A percentile compares a stretch with the other conserved stretches of the same genome.
phyloP scores from a whole-genome alignment of 2,113 vertebrate species.

The Corythornis cristatus region DNA sequence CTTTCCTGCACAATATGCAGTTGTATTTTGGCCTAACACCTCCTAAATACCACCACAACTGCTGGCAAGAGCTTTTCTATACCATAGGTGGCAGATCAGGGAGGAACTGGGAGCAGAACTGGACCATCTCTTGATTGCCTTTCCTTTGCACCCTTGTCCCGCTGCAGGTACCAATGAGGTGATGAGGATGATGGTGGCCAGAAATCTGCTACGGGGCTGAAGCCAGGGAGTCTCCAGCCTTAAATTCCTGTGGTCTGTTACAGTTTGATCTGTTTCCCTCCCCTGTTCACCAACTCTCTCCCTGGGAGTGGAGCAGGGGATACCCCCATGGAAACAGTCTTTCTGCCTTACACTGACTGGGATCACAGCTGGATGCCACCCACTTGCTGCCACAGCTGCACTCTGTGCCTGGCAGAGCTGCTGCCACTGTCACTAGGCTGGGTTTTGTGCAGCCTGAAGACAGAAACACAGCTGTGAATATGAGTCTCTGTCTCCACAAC shows the following conservation, averaged over 20 bases:
- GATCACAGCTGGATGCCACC: not conserved
- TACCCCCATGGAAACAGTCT: not conserved
- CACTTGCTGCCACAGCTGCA: not conserved
- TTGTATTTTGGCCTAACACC: not conserved
- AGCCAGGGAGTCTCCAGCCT: not conserved
- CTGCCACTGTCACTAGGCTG: not conserved
- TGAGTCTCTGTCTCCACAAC: not conserved
- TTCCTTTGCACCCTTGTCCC: not conserved
- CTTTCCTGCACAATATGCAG: not conserved
- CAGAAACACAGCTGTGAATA: not conserved
- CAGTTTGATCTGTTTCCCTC: not conserved
- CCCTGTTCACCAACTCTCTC: not conserved
- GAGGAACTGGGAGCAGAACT: not conserved
- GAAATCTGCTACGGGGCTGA: constrained; percentile 83
- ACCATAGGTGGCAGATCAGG: not conserved
- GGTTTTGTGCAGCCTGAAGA: not conserved
- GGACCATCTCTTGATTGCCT: not conserved
- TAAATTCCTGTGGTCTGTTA: not conserved
- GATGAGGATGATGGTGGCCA: constrained; percentile 93
- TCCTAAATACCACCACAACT: not conserved
- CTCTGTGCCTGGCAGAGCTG: constrained; percentile 7
- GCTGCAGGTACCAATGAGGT: constrained; percentile 92
- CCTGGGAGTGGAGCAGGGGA: not conserved
- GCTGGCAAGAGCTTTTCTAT: not conserved
- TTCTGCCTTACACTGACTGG: not conserved